These are phyloP conservation scores for Eptatretus burgeri DNA, from an alignment of 2,113 vertebrate species.

Conservation along the genomic window DNA sequence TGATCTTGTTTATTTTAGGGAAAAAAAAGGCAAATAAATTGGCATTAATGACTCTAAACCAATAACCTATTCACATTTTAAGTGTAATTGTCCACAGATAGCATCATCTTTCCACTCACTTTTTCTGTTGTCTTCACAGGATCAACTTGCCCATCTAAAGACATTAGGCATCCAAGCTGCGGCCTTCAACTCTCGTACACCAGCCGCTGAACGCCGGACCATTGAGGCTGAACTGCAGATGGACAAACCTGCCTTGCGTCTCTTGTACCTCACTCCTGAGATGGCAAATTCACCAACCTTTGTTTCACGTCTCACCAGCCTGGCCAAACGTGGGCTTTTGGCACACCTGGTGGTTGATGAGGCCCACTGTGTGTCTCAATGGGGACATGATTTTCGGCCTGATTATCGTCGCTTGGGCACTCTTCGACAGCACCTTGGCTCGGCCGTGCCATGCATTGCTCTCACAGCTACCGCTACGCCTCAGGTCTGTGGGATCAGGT, in stretches of 20 bases:
- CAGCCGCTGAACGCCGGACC: slow-evolving; percentile 26
- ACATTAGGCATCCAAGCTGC: slow-evolving; percentile 40
- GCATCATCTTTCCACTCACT: not conserved
- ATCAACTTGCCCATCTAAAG: slow-evolving; percentile 55
- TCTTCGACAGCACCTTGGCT: slow-evolving; percentile 25
- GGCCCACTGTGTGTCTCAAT: slow-evolving; percentile 88
- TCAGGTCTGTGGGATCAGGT: slow-evolving; percentile 10
- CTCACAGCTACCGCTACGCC: slow-evolving; percentile 63
- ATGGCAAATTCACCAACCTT: slow-evolving; percentile 62
- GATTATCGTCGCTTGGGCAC: slow-evolving; percentile 60
- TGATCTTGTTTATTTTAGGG: too few species aligned
- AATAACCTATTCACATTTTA: too few species aligned
- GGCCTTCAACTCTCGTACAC: slow-evolving; percentile 67
- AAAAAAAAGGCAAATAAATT: too few species aligned
- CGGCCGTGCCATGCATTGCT: slow-evolving; percentile 33
- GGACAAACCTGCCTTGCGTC: slow-evolving; percentile 37
- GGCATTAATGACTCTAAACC: too few species aligned
- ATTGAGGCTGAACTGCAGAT: slow-evolving; percentile 40
- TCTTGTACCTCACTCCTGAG: slow-evolving; percentile 78
- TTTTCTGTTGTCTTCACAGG: slow-evolving; percentile 18
- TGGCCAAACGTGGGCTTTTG: slow-evolving; percentile 35
- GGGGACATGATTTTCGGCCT: slow-evolving; percentile 84
- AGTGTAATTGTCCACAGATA: too few species aligned
- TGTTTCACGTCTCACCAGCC: slow-evolving; percentile 34
- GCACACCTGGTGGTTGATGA: slow-evolving; percentile 68